Percentiles rank a stretch among this genome's conserved stretches.
phyloP scores from a whole-genome alignment of 23 tunicate species.

The Botrylloides violaceus region DNA sequence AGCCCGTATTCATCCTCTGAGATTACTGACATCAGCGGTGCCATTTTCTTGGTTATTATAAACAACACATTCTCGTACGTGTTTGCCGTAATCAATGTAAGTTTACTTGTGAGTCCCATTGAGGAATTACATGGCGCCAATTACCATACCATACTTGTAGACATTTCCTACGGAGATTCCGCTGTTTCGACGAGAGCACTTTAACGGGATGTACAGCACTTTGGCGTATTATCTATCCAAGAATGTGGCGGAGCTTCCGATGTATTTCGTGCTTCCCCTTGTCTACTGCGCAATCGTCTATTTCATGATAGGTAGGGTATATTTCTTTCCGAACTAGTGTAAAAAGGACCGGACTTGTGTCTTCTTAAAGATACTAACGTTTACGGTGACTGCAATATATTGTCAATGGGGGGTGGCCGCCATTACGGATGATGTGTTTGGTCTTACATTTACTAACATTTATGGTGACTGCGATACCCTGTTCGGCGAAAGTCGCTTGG shows the following conservation, averaged over 20 bases:
- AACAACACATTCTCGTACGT: constrained; percentile 46
- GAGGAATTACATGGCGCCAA: background rate
- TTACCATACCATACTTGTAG: constrained; percentile 8
- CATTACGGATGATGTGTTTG: too few species aligned
- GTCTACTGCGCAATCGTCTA: constrained; percentile 46
- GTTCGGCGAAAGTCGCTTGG: too few species aligned
- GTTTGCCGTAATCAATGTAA: constrained; percentile 47
- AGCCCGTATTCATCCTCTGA: constrained; percentile 47
- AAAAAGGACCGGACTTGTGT: too few species aligned
- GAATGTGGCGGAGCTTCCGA: constrained; percentile 64
- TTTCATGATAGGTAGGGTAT: constrained; percentile 62
- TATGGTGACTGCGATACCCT: too few species aligned
- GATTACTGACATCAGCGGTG: constrained; percentile 47
- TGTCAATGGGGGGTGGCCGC: too few species aligned
- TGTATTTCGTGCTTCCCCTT: constrained; percentile 40
- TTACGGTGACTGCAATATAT: too few species aligned
- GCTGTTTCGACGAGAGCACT: constrained; percentile 75
- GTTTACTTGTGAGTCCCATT: too few species aligned
- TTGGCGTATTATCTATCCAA: constrained; percentile 51
- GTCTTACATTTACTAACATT: too few species aligned
- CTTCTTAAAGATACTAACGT: too few species aligned
- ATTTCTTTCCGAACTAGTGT: too few species aligned
- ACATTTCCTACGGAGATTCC: constrained; percentile 63
- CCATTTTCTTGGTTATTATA: constrained; percentile 42
- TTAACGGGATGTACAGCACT: constrained; percentile 73